Evolutionary conservation across 2,888 invertebrate genomes (phyloP), one percentile per base, ranked within the genome.

Genomic region (Galerucella nymphaeae): DNA sequence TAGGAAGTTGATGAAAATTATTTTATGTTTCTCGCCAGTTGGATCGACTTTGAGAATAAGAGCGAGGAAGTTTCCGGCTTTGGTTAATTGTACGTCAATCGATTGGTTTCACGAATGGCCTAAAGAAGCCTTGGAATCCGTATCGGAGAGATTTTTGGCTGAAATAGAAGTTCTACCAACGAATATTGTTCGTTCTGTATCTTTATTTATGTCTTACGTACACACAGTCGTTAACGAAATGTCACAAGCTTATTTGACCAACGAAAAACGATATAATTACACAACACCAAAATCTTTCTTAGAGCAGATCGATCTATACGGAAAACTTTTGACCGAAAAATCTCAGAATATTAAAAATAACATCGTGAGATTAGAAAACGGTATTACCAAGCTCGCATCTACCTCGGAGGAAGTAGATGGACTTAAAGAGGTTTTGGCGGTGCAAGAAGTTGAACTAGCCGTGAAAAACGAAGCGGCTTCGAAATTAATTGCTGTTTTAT

Each of bases 61-160:
- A 70, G 93, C 95, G 5, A 90, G 98, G 68, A 96, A 97, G 86
- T 98, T 98, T 87, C 98, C 98, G 0, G 96, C 98, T 0, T 88
- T 98, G 45, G 94, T 96, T 16, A 98, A 95, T 87, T 96, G 96
- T 84, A 96, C 97, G 0, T 92, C 95, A 16, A 97, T 98, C 77
- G 93, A 98, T 86, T 98, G 98, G 97, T 98, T 98, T 87, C 97
- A 98, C 85, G 96, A 97, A 83, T 98, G 98, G 98, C 98, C 98
- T 0, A 90, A 91, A 82, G 94, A 96, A 83, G 98, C 98, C 42
- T 87, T 98, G 81, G 90, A 93, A 76, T 96, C 96, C 48, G 98
- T 98, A 1, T 96, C 97, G 13, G 89, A 89, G 77, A 89, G 94
- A 74, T 98, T 98, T 85, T 88, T 97, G 45, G 88, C 91, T 8